A percentile compares a stretch with the other conserved stretches of the same genome.
These are phyloP conservation scores for Galagoides demidoff DNA, from an alignment of 2,797 vertebrate genomes.

Conservation along the genomic window DNA sequence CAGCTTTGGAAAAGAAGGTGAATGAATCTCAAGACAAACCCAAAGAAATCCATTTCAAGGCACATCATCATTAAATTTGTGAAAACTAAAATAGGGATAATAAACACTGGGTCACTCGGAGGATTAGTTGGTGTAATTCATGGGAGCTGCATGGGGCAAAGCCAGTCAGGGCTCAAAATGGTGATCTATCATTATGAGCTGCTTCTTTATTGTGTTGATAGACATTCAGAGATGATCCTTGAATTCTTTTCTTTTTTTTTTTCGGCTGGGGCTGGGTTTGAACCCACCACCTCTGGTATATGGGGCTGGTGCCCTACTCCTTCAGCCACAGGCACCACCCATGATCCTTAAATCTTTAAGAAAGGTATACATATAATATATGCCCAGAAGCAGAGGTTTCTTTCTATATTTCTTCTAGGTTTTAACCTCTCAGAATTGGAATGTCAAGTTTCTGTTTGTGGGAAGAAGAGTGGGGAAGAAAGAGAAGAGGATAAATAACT, in stretches of 20 bases:
- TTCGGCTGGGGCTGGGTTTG: no score
- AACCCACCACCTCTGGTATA: no score
- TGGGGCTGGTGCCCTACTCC: no score
- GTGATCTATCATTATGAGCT: not conserved
- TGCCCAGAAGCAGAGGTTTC: not conserved
- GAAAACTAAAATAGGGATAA: constrained; percentile 6
- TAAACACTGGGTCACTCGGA: not conserved
- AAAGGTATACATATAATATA: not conserved
- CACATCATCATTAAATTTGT: constrained; percentile 7
- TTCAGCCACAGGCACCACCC: no score
- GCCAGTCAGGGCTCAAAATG: constrained; percentile 39
- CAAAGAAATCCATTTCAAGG: not conserved
- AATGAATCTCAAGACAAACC: not conserved
- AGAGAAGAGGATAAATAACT: not conserved
- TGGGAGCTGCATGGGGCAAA: not conserved
- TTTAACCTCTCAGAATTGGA: not conserved
- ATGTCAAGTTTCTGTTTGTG: not conserved
- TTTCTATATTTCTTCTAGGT: not conserved
- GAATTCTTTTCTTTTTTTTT: not conserved
- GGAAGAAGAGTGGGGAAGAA: not conserved
- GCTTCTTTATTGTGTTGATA: not conserved
- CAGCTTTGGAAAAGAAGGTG: not conserved
- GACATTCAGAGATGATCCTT: not conserved
- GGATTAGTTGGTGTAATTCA: not conserved
- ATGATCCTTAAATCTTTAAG: constrained; percentile 3